Evolutionary conservation across 2,113 vertebrate species (phyloP).

Genomic region (Tor tambroides): DNA sequence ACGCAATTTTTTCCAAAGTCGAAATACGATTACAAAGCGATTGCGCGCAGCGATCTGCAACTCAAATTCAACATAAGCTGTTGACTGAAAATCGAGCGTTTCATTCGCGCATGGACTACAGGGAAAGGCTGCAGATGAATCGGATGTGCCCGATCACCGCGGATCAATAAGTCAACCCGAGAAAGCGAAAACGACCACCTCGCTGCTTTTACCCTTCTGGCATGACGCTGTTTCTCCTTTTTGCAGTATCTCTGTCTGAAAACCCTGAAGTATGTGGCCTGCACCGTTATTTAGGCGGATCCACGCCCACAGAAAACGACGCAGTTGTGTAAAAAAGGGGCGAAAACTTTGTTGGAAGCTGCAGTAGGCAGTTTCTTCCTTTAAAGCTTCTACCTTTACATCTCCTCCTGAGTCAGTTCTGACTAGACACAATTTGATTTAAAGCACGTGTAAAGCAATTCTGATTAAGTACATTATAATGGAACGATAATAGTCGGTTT

Average conservation of each 20-base stretch:
- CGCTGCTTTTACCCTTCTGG: background rate
- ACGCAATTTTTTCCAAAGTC: background rate
- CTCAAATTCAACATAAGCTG: background rate
- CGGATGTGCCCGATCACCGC: constrained; percentile 1
- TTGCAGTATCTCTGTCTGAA: background rate
- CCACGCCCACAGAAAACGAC: constrained; percentile 25
- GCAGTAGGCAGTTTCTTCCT: background rate
- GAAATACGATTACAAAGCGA: background rate
- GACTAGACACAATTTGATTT: background rate
- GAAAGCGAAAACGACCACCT: background rate
- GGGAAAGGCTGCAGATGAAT: background rate
- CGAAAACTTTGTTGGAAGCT: background rate
- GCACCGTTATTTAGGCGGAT: constrained; percentile 21
- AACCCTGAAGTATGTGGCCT: background rate
- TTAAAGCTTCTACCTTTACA: background rate
- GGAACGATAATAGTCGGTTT: background rate
- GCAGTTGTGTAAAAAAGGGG: constrained; percentile 2
- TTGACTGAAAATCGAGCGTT: background rate
- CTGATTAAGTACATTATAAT: background rate
- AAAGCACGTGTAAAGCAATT: background rate
- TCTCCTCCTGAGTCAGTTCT: background rate
- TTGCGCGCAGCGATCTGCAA: background rate
- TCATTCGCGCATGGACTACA: background rate
- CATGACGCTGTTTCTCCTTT: background rate
- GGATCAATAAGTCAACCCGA: constrained; percentile 12